A percentile compares a stretch with the other conserved stretches of the same genome.
Evolutionary conservation across 2,113 vertebrate genomes (phyloP).

Genomic region (Oenanthe oenanthe): DNA sequence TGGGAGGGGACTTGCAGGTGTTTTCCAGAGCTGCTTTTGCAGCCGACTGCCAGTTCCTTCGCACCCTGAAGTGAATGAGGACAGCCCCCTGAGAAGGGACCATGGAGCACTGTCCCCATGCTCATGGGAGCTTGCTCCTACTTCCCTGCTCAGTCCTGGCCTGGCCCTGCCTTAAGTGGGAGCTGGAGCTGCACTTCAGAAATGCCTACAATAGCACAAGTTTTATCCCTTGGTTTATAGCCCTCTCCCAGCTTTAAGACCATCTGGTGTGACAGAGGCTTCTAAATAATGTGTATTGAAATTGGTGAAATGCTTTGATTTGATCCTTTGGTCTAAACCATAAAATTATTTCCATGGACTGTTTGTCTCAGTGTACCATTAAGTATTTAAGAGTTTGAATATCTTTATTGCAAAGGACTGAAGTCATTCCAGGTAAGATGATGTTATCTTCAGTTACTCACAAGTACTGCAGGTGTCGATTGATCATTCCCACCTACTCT

Average conservation of each 20-base stretch:
- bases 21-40: background rate
- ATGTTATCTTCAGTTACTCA: background rate
- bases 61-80: background rate
- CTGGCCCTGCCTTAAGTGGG: fast-evolving
- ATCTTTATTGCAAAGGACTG: background rate
- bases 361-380: background rate
- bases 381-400: background rate
- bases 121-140: fast-evolving
- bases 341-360: background rate
- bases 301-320: background rate
- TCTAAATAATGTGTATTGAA: background rate
- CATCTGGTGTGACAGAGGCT: background rate
- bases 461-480: background rate
- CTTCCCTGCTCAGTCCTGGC: background rate
- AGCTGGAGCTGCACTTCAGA: background rate
- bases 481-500: background rate
- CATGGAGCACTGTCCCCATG: fast-evolving
- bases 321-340: background rate
- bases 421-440: background rate
- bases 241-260: background rate
- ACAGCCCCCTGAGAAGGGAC: background rate
- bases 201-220: background rate
- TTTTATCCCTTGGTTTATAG: background rate
- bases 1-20: background rate
- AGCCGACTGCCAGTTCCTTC: fast-evolving